phyloP scores from a whole-genome alignment of 2,888 invertebrate genomes.

The Leuctra nigra region DNA sequence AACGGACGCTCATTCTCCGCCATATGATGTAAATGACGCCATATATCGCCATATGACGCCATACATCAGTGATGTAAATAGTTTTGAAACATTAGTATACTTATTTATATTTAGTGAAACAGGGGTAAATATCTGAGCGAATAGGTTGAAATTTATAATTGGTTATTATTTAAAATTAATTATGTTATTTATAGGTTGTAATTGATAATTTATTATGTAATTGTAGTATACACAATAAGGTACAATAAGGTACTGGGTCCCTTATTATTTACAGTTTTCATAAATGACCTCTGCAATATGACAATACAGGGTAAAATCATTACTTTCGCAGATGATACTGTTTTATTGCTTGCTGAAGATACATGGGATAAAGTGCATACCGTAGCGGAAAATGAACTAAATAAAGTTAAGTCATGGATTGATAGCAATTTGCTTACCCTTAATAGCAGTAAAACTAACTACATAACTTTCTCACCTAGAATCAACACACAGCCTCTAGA shows the following conservation, averaged over 20 bases:
- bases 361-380: not conserved
- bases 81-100: too few species aligned
- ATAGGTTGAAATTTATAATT: too few species aligned
- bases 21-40: too few species aligned
- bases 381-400: not conserved
- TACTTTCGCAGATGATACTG: not conserved
- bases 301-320: not conserved
- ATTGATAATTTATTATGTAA: too few species aligned
- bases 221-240: too few species aligned
- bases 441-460: not conserved
- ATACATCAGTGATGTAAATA: too few species aligned
- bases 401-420: not conserved
- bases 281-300: not conserved
- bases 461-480: not conserved
- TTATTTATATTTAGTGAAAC: too few species aligned
- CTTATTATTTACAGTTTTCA: constrained; percentile 2
- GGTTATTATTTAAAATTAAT: too few species aligned
- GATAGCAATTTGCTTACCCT: not conserved
- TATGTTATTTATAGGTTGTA: too few species aligned
- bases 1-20: too few species aligned
- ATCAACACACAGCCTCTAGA: not conserved
- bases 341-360: not conserved
- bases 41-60: too few species aligned
- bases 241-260: not conserved
- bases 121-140: too few species aligned